A percentile compares a stretch with the other conserved stretches of the same genome.
Conservation (phyloP, 2,113 vertebrate genomes). For the Microtus montanus region DNA sequence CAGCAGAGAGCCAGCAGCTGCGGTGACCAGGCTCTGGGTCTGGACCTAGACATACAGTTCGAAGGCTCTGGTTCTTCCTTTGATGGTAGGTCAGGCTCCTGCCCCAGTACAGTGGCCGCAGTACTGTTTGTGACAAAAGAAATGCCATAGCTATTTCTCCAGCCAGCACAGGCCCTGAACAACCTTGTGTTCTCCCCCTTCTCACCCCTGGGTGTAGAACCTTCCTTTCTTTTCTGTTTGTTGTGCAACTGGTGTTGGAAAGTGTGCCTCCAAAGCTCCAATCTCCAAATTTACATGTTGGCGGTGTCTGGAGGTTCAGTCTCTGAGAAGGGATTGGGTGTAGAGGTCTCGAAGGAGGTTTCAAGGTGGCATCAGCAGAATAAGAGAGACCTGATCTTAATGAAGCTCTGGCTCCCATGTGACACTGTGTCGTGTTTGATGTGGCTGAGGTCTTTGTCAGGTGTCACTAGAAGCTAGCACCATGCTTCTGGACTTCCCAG, state of each 20-base stretch:
- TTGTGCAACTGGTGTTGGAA: neutral
- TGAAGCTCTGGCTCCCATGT: neutral
- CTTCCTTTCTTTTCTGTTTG: too few relatives aligned
- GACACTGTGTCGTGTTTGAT: neutral
- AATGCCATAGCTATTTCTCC: too few relatives aligned
- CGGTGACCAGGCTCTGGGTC: neutral
- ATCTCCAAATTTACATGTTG: neutral
- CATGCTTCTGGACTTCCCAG: neutral
- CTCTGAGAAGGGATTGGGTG: neutral
- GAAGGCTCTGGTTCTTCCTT: neutral
- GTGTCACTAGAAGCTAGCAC: neutral
- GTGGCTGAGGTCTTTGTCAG: neutral
- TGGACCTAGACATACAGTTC: neutral
- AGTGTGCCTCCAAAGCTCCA: neutral
- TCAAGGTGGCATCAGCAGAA: neutral
- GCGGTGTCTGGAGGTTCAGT: neutral
- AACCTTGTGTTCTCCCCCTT: neutral
- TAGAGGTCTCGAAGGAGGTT: neutral
- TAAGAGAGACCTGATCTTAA: neutral
- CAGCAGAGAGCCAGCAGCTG: neutral
- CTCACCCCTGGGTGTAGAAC: neutral
- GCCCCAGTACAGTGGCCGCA: neutral
- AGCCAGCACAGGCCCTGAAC: neutral
- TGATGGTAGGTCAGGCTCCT: neutral
- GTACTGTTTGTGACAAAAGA: neutral